These are phyloP conservation scores for Chiridota heheva DNA, from an alignment of 35 echinoderm and acorn worm species.

Conservation along the genomic window DNA sequence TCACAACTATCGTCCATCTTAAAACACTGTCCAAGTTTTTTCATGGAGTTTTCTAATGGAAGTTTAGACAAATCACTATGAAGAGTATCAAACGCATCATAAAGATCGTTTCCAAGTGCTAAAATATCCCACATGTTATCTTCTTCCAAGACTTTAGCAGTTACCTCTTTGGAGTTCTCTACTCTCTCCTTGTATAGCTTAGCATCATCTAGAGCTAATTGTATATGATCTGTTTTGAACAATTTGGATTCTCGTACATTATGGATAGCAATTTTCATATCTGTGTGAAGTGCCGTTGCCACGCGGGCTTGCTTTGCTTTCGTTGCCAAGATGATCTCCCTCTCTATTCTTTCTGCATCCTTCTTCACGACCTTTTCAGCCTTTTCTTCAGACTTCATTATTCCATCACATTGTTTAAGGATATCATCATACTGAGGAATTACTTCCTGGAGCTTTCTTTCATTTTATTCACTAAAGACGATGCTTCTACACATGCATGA, in stretches of 20 bases:
- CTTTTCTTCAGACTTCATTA: background rate
- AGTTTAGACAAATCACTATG: no score
- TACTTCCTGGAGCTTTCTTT: background rate
- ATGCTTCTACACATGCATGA: background rate
- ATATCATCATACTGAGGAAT: background rate
- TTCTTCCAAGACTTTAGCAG: background rate
- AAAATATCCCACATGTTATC: constrained; percentile 17
- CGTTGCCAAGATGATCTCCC: no score
- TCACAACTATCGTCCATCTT: no score
- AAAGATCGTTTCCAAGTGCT: no score
- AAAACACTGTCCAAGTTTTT: no score
- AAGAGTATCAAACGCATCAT: no score
- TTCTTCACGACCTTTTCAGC: background rate
- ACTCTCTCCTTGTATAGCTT: background rate
- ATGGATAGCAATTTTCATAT: background rate
- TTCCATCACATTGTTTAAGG: background rate
- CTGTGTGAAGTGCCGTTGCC: background rate
- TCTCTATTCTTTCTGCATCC: background rate
- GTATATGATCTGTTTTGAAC: background rate
- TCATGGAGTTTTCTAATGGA: no score
- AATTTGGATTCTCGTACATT: no score
- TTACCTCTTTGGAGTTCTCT: constrained; percentile 5
- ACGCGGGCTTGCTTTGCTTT: background rate
- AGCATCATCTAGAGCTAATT: background rate
- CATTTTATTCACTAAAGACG: background rate